Conservation (phyloP, 1,140 invertebrate genomes). For the Drosophila yakuba region DNA sequence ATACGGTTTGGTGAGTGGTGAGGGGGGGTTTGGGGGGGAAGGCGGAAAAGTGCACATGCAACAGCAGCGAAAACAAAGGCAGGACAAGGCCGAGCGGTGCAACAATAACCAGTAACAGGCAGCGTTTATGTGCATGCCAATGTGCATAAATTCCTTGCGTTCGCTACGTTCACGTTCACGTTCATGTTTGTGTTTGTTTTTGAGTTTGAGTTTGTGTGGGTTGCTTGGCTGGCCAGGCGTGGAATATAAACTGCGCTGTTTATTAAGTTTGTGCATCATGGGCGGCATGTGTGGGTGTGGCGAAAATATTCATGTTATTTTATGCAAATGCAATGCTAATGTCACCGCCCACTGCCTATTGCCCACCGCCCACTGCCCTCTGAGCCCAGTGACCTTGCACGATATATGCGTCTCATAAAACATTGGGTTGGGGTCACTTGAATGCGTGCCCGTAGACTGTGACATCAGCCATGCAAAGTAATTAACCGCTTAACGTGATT, state of each 20-base stretch:
- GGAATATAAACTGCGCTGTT: conserved; percentile 57
- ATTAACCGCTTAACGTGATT: conserved; percentile 77
- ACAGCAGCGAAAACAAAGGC: conserved; percentile 19
- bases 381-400: conserved; percentile 36
- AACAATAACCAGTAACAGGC: conserved; percentile 27
- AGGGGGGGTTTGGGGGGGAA: not conserved
- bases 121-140: conserved; percentile 50
- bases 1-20: no score
- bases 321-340: conserved; percentile 74
- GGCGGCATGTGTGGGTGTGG: conserved; percentile 15
- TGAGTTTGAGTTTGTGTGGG: not conserved
- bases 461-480: conserved; percentile 42
- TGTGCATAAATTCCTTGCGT: conserved; percentile 47
- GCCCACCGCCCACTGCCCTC: conserved; percentile 3
- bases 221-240: conserved; percentile 29
- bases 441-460: conserved; percentile 13
- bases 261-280: conserved; percentile 70
- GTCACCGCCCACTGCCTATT: conserved; percentile 14
- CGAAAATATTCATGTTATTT: conserved; percentile 57
- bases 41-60: conserved; percentile 40
- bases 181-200: conserved; percentile 11
- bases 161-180: not conserved
- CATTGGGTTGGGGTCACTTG: conserved; percentile 52
- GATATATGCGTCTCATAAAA: conserved; percentile 34
- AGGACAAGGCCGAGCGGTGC: conserved; percentile 17